Conservation (phyloP, 2,797 vertebrate genomes). For the Brachyalestes nurse region DNA sequence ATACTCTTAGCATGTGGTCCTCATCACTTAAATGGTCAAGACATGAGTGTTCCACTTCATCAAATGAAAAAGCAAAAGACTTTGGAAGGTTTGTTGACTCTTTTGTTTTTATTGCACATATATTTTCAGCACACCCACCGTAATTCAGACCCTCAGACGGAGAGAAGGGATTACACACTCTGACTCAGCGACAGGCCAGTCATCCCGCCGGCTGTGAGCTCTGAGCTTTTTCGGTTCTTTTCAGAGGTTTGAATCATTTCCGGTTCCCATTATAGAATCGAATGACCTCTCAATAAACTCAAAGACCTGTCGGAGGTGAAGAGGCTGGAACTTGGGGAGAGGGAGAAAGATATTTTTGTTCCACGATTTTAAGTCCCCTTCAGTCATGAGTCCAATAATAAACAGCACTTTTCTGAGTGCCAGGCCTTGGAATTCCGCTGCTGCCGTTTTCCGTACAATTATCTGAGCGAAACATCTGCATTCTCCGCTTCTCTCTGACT, state of each 20-base stretch:
- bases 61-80: background rate
- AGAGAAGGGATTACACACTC: background rate
- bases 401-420: constrained; percentile 67
- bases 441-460: constrained; percentile 78
- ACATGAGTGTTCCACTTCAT: background rate
- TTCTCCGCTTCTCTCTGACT: constrained; percentile 74
- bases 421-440: constrained; percentile 67
- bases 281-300: constrained; percentile 2
- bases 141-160: constrained; percentile 7
- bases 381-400: constrained; percentile 77
- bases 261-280: background rate
- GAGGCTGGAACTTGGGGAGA: background rate
- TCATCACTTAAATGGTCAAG: background rate
- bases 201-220: background rate
- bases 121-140: background rate
- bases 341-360: constrained; percentile 66
- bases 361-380: constrained; percentile 72
- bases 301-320: background rate
- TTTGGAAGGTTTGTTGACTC: background rate
- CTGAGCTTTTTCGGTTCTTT: background rate
- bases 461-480: constrained; percentile 76
- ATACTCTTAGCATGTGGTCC: too few relatives aligned
- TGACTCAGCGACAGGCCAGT: constrained; percentile 6
- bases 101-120: background rate
- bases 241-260: background rate